These are phyloP conservation scores for Erpetoichthys calabaricus DNA, from an alignment of 2,797 vertebrate genomes.

Conservation along the genomic window DNA sequence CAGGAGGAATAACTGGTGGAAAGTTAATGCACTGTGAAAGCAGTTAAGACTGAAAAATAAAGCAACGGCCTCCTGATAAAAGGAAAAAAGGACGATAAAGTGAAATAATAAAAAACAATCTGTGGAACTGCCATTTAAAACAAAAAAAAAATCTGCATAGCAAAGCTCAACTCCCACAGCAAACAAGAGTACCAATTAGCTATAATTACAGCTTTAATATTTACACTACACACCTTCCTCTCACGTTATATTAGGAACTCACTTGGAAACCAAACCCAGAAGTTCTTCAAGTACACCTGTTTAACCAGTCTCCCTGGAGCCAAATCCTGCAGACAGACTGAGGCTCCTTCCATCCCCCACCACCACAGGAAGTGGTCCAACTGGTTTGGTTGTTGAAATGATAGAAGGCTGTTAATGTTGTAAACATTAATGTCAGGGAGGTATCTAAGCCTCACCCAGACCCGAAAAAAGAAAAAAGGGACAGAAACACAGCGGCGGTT, in stretches of 20 bases:
- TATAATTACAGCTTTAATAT: conserved; percentile 2
- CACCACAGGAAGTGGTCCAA: not conserved
- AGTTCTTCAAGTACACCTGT: conserved; percentile 1
- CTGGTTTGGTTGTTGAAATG: not conserved
- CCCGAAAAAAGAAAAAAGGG: not conserved
- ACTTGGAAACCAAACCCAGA: not conserved
- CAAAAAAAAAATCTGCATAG: not conserved
- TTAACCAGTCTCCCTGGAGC: conserved; percentile 7
- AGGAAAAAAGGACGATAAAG: not conserved
- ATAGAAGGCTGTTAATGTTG: conserved; percentile 1
- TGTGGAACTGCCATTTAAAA: not conserved
- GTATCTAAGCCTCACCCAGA: not conserved
- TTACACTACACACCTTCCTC: conserved; percentile 3
- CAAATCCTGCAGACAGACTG: not conserved
- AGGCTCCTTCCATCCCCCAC: not conserved
- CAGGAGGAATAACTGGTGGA: conserved; percentile 16
- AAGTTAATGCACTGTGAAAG: conserved; percentile 14
- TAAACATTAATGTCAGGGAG: conserved; percentile 2
- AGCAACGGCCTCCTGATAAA: not conserved
- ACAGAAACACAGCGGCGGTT: not conserved
- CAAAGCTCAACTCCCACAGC: not conserved
- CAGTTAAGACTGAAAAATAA: conserved; percentile 5
- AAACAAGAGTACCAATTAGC: conserved; percentile 9
- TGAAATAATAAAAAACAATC: not conserved
- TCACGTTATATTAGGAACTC: not conserved